phyloP scores from a whole-genome alignment of 2,797 vertebrate species.

The Parauchenoglanis punctatus region DNA sequence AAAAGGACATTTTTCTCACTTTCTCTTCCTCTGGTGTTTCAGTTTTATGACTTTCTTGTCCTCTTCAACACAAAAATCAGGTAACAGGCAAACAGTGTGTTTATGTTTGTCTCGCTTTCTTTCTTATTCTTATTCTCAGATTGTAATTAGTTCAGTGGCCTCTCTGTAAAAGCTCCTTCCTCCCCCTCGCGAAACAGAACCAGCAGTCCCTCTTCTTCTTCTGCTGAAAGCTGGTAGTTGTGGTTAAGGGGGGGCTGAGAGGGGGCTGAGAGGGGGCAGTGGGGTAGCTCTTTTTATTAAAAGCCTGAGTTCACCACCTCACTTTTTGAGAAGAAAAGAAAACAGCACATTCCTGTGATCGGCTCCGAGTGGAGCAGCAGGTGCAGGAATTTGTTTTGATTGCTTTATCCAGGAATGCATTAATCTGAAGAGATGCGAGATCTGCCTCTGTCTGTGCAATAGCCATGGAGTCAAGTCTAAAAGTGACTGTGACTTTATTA shows the following conservation, averaged over 20 bases:
- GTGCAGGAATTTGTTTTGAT: constrained; percentile 37
- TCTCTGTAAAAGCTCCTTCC: constrained; percentile 39
- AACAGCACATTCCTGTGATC: constrained; percentile 35
- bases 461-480: not conserved
- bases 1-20: not conserved
- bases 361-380: constrained; percentile 15
- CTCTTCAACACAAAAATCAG: not conserved
- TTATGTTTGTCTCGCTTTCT: constrained; percentile 6
- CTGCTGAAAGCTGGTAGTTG: not conserved
- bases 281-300: constrained; percentile 21
- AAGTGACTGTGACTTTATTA: not conserved
- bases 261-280: not conserved
- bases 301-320: constrained; percentile 26
- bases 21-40: not conserved
- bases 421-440: not conserved
- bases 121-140: not conserved
- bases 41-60: constrained; percentile 15
- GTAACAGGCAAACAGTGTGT: constrained; percentile 14
- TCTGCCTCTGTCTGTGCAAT: not conserved
- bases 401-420: constrained; percentile 2
- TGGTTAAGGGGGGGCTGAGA: not conserved
- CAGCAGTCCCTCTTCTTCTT: constrained; percentile 55
- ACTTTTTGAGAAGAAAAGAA: constrained; percentile 30
- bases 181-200: constrained; percentile 57
- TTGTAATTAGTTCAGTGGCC: constrained; percentile 40